These are phyloP conservation scores for human DNA, from an alignment of 2,113 vertebrate species.

Conservation along the genomic window DNA sequence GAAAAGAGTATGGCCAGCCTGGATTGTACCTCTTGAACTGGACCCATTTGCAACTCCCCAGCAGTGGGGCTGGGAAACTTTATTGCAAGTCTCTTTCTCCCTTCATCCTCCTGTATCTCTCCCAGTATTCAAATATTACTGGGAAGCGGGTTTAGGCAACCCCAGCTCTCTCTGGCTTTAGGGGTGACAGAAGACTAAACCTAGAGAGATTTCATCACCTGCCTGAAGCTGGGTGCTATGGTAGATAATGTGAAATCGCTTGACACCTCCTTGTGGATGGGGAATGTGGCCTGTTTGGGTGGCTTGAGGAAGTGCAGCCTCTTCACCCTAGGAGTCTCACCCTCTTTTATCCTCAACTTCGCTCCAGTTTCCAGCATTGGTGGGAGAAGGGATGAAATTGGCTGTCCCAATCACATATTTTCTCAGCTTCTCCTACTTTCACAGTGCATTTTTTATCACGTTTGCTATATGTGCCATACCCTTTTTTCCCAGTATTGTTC, in stretches of 20 bases:
- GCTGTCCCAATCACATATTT: neutral
- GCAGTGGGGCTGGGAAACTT: neutral
- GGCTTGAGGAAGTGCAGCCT: neutral
- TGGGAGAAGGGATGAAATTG: neutral
- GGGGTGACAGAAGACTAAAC: neutral
- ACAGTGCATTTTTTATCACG: neutral
- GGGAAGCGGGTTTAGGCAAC: neutral
- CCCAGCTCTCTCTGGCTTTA: neutral
- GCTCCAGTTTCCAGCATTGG: neutral
- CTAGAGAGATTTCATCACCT: neutral
- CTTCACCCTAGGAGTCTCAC: neutral
- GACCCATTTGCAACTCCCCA: neutral
- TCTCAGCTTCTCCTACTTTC: neutral
- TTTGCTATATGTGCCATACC: neutral
- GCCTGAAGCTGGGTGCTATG: neutral
- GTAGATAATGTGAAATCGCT: neutral
- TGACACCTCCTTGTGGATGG: neutral
- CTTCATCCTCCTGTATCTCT: neutral
- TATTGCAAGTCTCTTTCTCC: neutral
- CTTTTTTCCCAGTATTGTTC: neutral
- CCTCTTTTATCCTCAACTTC: constrained; percentile 16
- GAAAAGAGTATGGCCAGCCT: neutral
- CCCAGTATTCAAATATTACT: neutral
- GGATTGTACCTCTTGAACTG: neutral
- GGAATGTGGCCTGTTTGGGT: constrained; percentile 8